These are phyloP conservation scores for Coenonympha glycerion DNA, from an alignment of 2,888 invertebrate genomes.

Conservation along the genomic window DNA sequence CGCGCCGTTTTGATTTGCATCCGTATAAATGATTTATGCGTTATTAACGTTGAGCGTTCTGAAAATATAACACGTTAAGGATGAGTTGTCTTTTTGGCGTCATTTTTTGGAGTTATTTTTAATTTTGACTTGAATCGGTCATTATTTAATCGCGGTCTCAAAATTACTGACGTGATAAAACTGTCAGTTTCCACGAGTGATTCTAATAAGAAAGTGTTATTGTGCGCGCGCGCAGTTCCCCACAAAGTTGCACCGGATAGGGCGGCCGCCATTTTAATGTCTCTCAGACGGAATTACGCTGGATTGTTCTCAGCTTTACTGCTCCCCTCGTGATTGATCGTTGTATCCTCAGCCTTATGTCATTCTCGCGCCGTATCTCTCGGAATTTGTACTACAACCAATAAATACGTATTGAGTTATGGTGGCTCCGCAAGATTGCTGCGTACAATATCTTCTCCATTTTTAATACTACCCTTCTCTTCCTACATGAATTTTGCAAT, in stretches of 20 bases:
- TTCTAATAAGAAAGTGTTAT: conserved; percentile 50
- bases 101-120: conserved; percentile 17
- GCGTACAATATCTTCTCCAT: conserved; percentile 25
- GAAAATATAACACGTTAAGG: conserved; percentile 37
- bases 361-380: conserved; percentile 69
- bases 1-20: conserved; percentile 60
- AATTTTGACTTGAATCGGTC: conserved; percentile 25
- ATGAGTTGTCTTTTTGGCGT: conserved; percentile 26
- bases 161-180: conserved; percentile 32
- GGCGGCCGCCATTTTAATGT: conserved; percentile 75
- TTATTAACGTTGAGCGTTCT: conserved; percentile 49
- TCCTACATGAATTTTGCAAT: background rate
- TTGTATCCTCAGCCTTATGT: conserved; percentile 73
- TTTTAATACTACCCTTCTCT: background rate
- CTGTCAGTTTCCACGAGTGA: conserved; percentile 37
- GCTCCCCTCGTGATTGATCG: conserved; percentile 73
- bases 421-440: conserved; percentile 57
- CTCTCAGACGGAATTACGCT: conserved; percentile 75
- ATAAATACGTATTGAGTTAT: conserved; percentile 70
- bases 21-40: conserved; percentile 67
- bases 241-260: conserved; percentile 75
- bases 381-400: conserved; percentile 66
- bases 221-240: conserved; percentile 41
- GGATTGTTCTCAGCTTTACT: conserved; percentile 75
- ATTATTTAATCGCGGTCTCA: conserved; percentile 28